These are phyloP conservation scores for Dendrocincla fuliginosa DNA, from an alignment of 2,797 vertebrate genomes.

Conservation along the genomic window DNA sequence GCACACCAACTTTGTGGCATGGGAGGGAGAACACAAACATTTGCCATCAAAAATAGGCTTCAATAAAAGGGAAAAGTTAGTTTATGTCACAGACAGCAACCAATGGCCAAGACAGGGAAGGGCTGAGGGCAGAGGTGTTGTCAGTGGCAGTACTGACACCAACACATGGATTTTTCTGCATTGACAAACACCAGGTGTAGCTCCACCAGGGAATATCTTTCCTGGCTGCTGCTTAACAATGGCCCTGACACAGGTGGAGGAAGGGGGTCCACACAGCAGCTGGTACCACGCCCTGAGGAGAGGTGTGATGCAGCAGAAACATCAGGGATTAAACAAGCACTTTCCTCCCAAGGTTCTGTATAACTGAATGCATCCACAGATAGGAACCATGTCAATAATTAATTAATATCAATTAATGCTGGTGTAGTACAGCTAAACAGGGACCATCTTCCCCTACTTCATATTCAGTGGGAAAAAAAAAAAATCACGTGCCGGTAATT, in stretches of 20 bases:
- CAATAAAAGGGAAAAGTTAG: neutral
- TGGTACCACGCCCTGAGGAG: fast-evolving
- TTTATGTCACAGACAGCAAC: fast-evolving
- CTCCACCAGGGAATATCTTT: neutral
- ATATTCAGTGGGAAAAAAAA: neutral
- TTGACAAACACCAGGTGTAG: neutral
- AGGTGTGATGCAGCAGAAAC: neutral
- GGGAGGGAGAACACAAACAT: neutral
- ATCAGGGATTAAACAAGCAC: neutral
- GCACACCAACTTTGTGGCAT: neutral
- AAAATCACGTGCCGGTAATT: neutral
- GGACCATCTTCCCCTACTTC: neutral
- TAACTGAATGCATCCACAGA: neutral
- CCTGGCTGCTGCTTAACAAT: neutral
- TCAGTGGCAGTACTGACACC: fast-evolving
- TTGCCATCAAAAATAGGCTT: neutral
- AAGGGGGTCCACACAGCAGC: fast-evolving
- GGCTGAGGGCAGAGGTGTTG: neutral
- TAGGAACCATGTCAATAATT: neutral
- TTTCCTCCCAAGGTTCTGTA: neutral
- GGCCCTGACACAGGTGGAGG: neutral
- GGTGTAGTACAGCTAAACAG: neutral
- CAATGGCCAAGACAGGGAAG: fast-evolving
- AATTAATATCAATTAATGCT: neutral
- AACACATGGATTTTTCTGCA: neutral